Base-by-base conservation (phyloP, 2,113 vertebrate species). In the Alethe castanea region DNA sequence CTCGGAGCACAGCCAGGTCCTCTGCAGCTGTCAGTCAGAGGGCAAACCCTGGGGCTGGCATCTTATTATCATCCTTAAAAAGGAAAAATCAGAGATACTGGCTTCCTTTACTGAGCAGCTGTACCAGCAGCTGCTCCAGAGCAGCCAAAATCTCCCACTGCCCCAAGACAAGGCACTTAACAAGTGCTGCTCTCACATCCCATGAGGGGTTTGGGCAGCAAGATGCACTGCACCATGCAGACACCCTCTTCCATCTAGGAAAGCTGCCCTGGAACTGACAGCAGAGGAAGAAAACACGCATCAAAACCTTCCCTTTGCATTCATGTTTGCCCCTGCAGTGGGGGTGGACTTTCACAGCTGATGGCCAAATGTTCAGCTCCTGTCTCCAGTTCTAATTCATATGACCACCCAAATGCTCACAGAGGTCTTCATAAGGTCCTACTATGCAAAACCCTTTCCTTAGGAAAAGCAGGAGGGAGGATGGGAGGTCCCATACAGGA, bases 301-400 rank as follows among this genome's bases (percentile, higher is more conserved):
- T n/a, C 35, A 56, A 53, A 77, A 29, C 53, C 26, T 53, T 18
- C 9, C 67, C 35, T n/a, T 56, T 22, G 45, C 12, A 14, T 16
- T 29, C 64, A 11, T 0, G 0, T 28, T 8, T 0, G 3, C 10
- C 20, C 12, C 48, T 60, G 5, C 2, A 0, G 2, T 5, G 8
- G 13, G 11, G 9, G 24, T 11, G 56, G 61, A 20, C 3, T 42
- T 38, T 35, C 57, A 59, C 22, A 56, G 16, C 8, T 18, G 44
- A 44, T 44, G 61, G 35, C 19, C 40, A 54, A 76, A 52, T 22
- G 47, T 31, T 25, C 67, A 33, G 14, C 44, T 76, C 11, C 12
- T 2, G 0, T 35, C 19, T 5, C 4, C 8, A 57, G 5, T 4
- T 22, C 7, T 45, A 73, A 12, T 20, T 73, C 7, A 24, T 13